These are phyloP conservation scores for Amphimallon solstitiale DNA, from an alignment of 2,888 invertebrate genomes.

Conservation along the genomic window DNA sequence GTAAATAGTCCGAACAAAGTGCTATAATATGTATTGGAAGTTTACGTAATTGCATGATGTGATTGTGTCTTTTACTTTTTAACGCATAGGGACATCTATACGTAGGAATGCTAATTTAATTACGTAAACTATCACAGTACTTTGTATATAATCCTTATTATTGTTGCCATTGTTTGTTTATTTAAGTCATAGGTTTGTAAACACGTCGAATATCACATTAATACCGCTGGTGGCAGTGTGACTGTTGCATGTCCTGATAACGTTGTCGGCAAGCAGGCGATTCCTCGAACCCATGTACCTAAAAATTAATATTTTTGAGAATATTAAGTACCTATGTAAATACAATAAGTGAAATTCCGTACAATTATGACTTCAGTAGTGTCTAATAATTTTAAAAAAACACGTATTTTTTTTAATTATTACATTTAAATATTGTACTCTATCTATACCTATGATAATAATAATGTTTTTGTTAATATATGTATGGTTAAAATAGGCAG, in stretches of 20 bases:
- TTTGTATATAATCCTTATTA: background rate
- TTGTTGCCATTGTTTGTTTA: background rate
- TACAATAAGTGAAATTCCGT: too few species aligned
- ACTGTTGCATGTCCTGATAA: slow-evolving; percentile 69
- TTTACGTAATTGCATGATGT: slow-evolving; percentile 23
- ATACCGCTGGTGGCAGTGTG: slow-evolving; percentile 61
- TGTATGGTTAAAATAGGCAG: too few species aligned
- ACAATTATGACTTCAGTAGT: too few species aligned
- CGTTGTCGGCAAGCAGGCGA: slow-evolving; percentile 71
- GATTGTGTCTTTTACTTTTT: slow-evolving; percentile 9
- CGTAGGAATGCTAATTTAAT: slow-evolving; percentile 3
- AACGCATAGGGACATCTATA: slow-evolving; percentile 28
- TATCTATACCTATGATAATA: too few species aligned
- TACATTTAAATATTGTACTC: too few species aligned
- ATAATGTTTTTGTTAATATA: too few species aligned
- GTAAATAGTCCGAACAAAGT: background rate
- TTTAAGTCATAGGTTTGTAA: background rate
- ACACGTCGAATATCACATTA: slow-evolving; percentile 24
- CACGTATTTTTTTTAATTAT: too few species aligned
- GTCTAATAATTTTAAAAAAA: too few species aligned
- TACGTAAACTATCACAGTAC: slow-evolving; percentile 14
- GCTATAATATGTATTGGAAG: background rate
- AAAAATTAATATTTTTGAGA: slow-evolving; percentile 23
- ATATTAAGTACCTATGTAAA: too few species aligned
- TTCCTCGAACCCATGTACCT: slow-evolving; percentile 70